Base-by-base conservation (phyloP, 2,888 invertebrate genomes). In the Drosophila kuntzei region DNA sequence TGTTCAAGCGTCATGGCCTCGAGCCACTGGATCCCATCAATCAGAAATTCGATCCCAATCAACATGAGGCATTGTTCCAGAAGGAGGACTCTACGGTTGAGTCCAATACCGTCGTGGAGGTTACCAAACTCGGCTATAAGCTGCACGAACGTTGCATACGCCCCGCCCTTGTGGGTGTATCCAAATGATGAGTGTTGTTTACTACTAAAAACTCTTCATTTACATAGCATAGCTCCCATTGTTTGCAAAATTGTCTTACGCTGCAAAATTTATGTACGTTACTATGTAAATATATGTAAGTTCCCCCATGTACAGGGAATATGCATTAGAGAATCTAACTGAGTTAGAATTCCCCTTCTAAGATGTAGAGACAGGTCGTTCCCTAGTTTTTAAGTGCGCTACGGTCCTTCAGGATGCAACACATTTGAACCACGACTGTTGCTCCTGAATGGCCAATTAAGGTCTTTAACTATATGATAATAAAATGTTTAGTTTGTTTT, bases 91-190 rank as follows among this genome's bases (percentile, higher is more conserved):
- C 95, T 85, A 96, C 96, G 2, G 96, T 96, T 50, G 95, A 95
- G 62, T 94, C 97, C 0, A 98, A 98, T 34, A 97, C 97, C 0
- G 96, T 99, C 9, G 96, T 98, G 2, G 95, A 97, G 1, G 98
- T 99, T 0, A 97, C 97, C 62, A 99, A 99, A 93, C 94, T 98
- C 47, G 99, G 99, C 6, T 99, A 98, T 93, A 98, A 97, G 91
- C 93, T 99, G 58, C 97, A 98, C 88, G 97, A 98, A 90, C 94
- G 99, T 80, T 97, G 98, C 82, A 95, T 99, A 84, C 94, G 99
- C 79, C 98, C 99, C 37, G 99, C 99, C 2, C 93, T 98, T 39
- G 99, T 99, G 25, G 99, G 99, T 16, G 99, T 99, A 16, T 96
- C 97, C 41, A 98, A 97, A 39, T 76, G 62, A 41, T 67, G 46